Conservation (phyloP, 2,797 vertebrate genomes). For the Cynopterus sphinx region DNA sequence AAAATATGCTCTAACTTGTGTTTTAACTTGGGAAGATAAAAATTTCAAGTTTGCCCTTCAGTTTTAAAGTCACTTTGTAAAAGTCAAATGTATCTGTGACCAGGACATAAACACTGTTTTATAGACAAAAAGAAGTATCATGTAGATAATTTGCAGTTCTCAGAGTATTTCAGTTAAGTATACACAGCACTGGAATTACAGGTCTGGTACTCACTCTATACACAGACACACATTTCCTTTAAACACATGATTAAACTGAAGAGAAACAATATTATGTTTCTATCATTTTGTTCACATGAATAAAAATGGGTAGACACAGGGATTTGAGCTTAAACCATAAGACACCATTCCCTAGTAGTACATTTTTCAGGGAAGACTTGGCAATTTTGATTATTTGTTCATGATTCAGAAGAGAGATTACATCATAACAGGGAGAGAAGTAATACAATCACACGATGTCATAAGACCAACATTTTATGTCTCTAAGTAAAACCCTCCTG, state of each 20-base stretch:
- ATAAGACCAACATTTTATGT: not conserved
- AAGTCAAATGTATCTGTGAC: not conserved
- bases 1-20: not conserved
- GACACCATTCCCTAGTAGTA: not conserved
- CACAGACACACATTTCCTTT: not conserved
- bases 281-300: not conserved
- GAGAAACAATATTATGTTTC: not conserved
- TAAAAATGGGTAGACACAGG: not conserved
- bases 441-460: not conserved
- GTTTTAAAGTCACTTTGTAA: slow-evolving; percentile 25
- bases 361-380: not conserved
- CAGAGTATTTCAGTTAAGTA: not conserved
- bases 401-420: slow-evolving; percentile 23
- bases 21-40: not conserved
- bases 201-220: not conserved
- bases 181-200: not conserved
- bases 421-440: not conserved
- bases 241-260: not conserved
- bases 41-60: not conserved
- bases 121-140: not conserved
- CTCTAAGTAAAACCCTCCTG: not conserved
- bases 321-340: not conserved
- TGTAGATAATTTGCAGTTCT: not conserved
- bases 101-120: slow-evolving; percentile 1
- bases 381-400: not conserved